Base-by-base conservation (phyloP, 2,113 vertebrate species). In the Leptosomus discolor region DNA sequence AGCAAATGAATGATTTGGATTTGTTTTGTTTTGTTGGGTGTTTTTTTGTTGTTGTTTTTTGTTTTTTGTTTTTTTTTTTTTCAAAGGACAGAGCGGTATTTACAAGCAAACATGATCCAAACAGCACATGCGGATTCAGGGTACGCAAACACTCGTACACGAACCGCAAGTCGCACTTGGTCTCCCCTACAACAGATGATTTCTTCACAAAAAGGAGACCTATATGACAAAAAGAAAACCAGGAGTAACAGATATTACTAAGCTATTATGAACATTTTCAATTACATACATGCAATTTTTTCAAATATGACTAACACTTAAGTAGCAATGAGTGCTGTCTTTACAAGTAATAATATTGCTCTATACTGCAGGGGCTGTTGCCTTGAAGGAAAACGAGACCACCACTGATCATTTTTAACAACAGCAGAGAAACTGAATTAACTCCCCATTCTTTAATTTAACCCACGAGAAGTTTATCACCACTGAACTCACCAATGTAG, bases 71-170 rank as follows among this genome's bases (percentile, higher is more conserved):
- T 43, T 68, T 88, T 32, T 43, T 77, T 92, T 75, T 81, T 77
- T 99, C 98, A 99, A 83, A 99, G 98, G 20, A 99, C 98, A 12
- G 98, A 99, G 78, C 99, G 99, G 90, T 99, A 99, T 98, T 99
- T 99, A 98, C 99, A 99, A 84, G 99, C 99, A 98, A 99, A 99
- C 99, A 99, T 99, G 95, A 99, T 98, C 99, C 99, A 99, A 92
- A 99, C 99, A 30, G 99, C 99, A 94, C 99, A 99, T 0, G 98
- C 98, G 51, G 98, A 99, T 96, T 99, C 99, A 24, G 99, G 99
- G 93, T 99, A 99, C 11, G 98, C 92, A 95, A 99, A 99, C 77
- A 99, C 99, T 68, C 99, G 98, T 7, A 99, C 99, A 26, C 99
- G 99, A 54, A 99, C 98, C 4, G 99, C 99, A 67, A 99, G 98